phyloP scores from a whole-genome alignment of 2,888 invertebrate species.

The Podabrus alpinus region DNA sequence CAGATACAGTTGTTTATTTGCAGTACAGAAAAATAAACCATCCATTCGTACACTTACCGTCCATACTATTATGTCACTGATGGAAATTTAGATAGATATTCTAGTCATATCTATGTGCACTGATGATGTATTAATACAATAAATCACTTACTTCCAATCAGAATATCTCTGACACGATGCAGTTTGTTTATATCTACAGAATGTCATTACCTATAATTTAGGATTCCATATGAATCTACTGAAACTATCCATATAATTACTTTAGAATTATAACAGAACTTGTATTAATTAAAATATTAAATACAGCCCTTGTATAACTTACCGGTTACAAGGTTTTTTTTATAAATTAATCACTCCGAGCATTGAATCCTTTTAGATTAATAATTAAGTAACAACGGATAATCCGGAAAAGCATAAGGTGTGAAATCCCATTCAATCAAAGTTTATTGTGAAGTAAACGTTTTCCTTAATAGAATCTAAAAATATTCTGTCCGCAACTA shows the following conservation, averaged over 20 bases:
- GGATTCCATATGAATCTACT: not conserved
- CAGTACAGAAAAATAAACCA: not conserved
- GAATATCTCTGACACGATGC: conserved; percentile 13
- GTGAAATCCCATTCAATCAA: not conserved
- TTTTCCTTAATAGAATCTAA: not conserved
- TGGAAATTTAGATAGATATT: conserved; percentile 21
- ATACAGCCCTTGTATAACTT: not conserved
- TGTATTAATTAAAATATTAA: not conserved
- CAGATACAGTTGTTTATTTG: not conserved
- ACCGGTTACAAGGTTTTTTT: not conserved
- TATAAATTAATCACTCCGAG: not conserved
- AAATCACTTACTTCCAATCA: conserved; percentile 22
- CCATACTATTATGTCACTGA: conserved; percentile 14
- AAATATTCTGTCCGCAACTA: not conserved
- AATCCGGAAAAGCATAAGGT: not conserved
- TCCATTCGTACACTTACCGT: conserved; percentile 12
- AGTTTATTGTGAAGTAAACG: not conserved
- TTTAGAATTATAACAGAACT: no score
- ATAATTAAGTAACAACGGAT: not conserved
- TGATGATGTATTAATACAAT: conserved; percentile 23
- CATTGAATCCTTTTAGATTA: not conserved
- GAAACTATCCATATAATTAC: not conserved
- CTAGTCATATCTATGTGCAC: conserved; percentile 9
- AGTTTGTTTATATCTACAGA: conserved; percentile 16
- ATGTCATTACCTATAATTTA: conserved; percentile 6